Conservation (phyloP, 2,888 invertebrate genomes). For the Cheilosia pagana region DNA sequence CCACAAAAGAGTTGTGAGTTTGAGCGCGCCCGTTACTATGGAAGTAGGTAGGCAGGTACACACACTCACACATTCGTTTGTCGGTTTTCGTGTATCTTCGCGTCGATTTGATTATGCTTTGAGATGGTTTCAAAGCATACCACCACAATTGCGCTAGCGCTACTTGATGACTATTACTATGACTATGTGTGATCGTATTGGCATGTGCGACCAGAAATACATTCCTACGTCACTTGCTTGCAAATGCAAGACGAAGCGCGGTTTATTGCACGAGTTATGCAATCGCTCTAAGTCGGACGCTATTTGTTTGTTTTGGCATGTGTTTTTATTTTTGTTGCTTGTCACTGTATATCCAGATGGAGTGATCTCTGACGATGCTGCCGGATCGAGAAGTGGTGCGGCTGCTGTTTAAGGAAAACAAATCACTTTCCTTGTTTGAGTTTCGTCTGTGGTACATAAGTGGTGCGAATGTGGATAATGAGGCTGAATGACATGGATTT, state of each 20-base stretch:
- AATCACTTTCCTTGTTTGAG: neutral
- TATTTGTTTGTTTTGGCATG: conserved; percentile 39
- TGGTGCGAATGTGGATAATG: too few species aligned
- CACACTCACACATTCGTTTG: conserved; percentile 9
- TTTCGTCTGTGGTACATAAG: neutral
- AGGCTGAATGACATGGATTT: too few species aligned
- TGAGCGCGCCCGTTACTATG: conserved; percentile 31
- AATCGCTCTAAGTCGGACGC: conserved; percentile 31
- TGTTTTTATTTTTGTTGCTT: conserved; percentile 18
- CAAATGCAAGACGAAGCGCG: conserved; percentile 51
- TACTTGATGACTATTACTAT: conserved; percentile 13
- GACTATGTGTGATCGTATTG: conserved; percentile 57
- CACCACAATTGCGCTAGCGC: conserved; percentile 2
- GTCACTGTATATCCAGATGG: conserved; percentile 55
- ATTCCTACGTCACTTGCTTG: conserved; percentile 34
- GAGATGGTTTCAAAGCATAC: conserved; percentile 46
- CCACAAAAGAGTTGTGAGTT: conserved; percentile 20
- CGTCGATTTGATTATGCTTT: conserved; percentile 40
- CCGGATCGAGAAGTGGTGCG: neutral
- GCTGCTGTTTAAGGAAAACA: conserved; percentile 4
- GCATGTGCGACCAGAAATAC: conserved; percentile 50
- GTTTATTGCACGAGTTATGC: conserved; percentile 57
- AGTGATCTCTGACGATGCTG: neutral
- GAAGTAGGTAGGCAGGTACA: conserved; percentile 60
- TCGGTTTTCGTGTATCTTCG: conserved; percentile 19